Evolutionary conservation across 2,888 invertebrate species (phyloP), one percentile per base, ranked within the genome.

Genomic region (Drosophila anomelani): DNA sequence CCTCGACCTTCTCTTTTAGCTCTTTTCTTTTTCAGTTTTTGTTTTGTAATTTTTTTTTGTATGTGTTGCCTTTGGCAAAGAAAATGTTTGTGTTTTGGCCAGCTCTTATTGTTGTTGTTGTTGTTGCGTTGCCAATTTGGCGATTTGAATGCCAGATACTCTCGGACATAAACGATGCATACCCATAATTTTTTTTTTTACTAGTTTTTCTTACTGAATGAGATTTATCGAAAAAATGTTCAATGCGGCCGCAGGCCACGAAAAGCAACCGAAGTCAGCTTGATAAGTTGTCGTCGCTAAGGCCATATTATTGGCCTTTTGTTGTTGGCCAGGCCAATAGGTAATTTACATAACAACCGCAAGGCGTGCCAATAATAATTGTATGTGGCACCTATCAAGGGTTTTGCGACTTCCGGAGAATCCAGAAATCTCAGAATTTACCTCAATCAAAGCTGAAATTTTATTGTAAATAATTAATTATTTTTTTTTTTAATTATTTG

Each of bases 291-390:
- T 76, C 69, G 66, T 70, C 63, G 53, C 36, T 49, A 54, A 34
- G 38, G 61, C 54, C 41, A 49, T 44, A 51, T 69, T 44, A 51
- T 69, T 64, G 57, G 47, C 32, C 32, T 43, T 29, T 57, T n/a
- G 26, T 67, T 79, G 79, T 84, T 84, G 32, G 34, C 34, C 51
- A 51, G 34, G 51, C 51, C 51, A 81, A 81, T 81, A 69, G 81
- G 77, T 74, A 81, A 81, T 81, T 81, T 84, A 79, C 81, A 81
- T 85, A 81, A 85, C 85, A 85, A 81, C 77, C 67, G 61, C 68
- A 58, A 77, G 85, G 85, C 85, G 81, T 81, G 51, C 17, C 66
- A 51, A 51, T 51, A 58, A 58, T 56, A 69, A 74, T 68, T 80
- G 78, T 36, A 69, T 43, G 70, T 69, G 68, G 71, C 68, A 68